These are phyloP conservation scores for Struthio camelus DNA, from an alignment of 2,113 vertebrate species.

Conservation along the genomic window DNA sequence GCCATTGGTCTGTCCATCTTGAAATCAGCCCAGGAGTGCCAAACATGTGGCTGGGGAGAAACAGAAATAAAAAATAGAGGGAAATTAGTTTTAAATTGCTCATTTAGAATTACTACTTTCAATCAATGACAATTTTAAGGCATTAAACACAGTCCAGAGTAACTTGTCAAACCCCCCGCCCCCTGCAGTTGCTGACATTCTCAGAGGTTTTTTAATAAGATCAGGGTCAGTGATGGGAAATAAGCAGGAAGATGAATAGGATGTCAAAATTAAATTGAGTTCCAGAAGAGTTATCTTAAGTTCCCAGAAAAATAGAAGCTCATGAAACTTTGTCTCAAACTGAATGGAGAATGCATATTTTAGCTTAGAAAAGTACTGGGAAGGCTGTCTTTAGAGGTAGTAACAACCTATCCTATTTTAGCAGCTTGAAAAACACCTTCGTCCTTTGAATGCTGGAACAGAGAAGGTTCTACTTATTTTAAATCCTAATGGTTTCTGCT, in stretches of 20 bases:
- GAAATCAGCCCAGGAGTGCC: constrained; percentile 37
- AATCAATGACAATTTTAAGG: constrained; percentile 80
- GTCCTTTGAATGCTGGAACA: constrained; percentile 58
- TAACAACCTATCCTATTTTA: constrained; percentile 40
- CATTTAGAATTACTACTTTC: constrained; percentile 75
- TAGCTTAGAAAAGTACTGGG: background rate
- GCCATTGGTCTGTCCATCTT: background rate
- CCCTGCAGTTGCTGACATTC: constrained; percentile 62
- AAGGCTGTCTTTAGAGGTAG: constrained; percentile 26
- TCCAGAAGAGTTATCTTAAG: constrained; percentile 70
- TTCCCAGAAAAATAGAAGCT: constrained; percentile 53
- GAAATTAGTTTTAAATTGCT: constrained; percentile 71
- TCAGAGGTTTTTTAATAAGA: constrained; percentile 74
- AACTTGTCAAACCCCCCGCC: constrained; percentile 35
- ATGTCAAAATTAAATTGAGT: constrained; percentile 80
- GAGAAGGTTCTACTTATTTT: constrained; percentile 41
- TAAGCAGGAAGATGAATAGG: constrained; percentile 78
- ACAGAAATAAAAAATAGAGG: constrained; percentile 44
- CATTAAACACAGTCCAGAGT: constrained; percentile 72
- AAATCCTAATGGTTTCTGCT: constrained; percentile 59
- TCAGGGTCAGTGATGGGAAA: constrained; percentile 76
- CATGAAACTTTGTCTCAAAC: constrained; percentile 56
- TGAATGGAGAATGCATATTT: background rate
- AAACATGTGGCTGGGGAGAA: constrained; percentile 25
- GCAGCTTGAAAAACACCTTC: constrained; percentile 50